Evolutionary conservation across 2,888 invertebrate genomes (phyloP).

Genomic region (Drosophila pseudotalamancana): DNA sequence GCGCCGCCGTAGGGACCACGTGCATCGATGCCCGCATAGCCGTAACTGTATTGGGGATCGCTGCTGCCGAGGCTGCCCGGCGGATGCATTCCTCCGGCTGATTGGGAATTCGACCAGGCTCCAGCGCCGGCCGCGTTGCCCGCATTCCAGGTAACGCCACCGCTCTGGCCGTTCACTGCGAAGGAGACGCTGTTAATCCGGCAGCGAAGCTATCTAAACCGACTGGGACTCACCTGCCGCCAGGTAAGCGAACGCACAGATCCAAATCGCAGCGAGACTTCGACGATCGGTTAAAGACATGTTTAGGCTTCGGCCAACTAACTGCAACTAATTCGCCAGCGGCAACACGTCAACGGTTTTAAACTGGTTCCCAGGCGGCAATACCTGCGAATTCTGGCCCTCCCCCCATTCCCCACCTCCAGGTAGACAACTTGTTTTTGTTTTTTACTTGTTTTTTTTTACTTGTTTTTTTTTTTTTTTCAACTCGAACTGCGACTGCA

Average conservation of each 20-base stretch:
- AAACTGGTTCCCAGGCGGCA: slow-evolving; percentile 55
- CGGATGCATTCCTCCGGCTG: slow-evolving; percentile 51
- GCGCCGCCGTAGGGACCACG: slow-evolving; percentile 68
- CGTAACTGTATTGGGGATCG: slow-evolving; percentile 67
- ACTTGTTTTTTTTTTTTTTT: background rate
- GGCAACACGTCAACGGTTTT: slow-evolving; percentile 61
- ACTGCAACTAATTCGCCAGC: slow-evolving; percentile 62
- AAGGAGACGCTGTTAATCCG: slow-evolving; percentile 46
- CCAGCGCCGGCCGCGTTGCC: slow-evolving; percentile 55
- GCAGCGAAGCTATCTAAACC: too few species aligned
- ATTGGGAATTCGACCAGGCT: slow-evolving; percentile 63
- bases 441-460: slow-evolving; percentile 10
- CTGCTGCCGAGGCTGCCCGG: slow-evolving; percentile 52
- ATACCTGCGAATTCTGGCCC: background rate
- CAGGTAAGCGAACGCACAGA: slow-evolving; percentile 30
- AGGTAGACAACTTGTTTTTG: too few species aligned
- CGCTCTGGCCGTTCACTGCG: slow-evolving; percentile 46
- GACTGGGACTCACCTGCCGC: slow-evolving; percentile 52
- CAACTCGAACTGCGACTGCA: slow-evolving; percentile 30
- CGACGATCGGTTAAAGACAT: slow-evolving; percentile 54
- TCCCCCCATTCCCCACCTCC: background rate
- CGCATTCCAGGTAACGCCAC: slow-evolving; percentile 51
- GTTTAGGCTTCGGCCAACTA: slow-evolving; percentile 52
- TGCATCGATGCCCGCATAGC: slow-evolving; percentile 63
- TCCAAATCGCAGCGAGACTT: slow-evolving; percentile 24